Evolutionary conservation across 2,888 invertebrate species (phyloP).

Genomic region (Cheilosia vulpina): DNA sequence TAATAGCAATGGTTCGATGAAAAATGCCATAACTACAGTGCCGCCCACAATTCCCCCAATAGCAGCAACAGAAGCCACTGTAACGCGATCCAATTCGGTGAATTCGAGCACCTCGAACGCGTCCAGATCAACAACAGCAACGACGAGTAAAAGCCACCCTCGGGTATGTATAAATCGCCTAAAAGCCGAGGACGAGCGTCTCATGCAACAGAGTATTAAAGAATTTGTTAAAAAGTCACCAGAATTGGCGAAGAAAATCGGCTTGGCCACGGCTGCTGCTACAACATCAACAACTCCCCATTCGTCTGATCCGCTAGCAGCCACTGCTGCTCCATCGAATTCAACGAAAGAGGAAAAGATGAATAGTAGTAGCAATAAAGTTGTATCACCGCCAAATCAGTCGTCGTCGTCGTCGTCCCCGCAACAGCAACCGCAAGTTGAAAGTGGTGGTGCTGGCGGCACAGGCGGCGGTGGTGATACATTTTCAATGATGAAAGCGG

Average conservation of each 20-base stretch:
- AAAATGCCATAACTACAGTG: slow-evolving; percentile 34
- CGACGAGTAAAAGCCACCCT: slow-evolving; percentile 80
- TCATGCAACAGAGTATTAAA: slow-evolving; percentile 87
- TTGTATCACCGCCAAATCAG: slow-evolving; percentile 31
- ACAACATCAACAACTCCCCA: slow-evolving; percentile 23
- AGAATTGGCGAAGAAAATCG: slow-evolving; percentile 86
- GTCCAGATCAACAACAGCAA: slow-evolving; percentile 79
- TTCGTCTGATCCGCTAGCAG: slow-evolving; percentile 32
- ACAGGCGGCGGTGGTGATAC: slow-evolving; percentile 77
- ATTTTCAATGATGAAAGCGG: slow-evolving; percentile 84
- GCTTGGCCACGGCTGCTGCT: slow-evolving; percentile 80
- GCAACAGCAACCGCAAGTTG: slow-evolving; percentile 33
- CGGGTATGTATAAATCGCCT: slow-evolving; percentile 83
- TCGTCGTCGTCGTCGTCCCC: slow-evolving; percentile 8
- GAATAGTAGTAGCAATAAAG: slow-evolving; percentile 46
- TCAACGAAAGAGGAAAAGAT: slow-evolving; percentile 40
- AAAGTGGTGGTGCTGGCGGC: slow-evolving; percentile 20
- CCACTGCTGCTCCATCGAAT: slow-evolving; percentile 50
- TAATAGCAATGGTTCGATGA: slow-evolving; percentile 56
- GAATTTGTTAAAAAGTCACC: slow-evolving; percentile 87
- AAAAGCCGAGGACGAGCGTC: slow-evolving; percentile 85
- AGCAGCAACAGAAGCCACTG: slow-evolving; percentile 36
- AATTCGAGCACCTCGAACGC: slow-evolving; percentile 78
- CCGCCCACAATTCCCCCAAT: slow-evolving; percentile 22
- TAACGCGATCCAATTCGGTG: slow-evolving; percentile 86